A percentile compares a stretch with the other conserved stretches of the same genome.
Evolutionary conservation across 64 coral and sea anemone genomes (phyloP).

Genomic region (Exaiptasia diaphana): DNA sequence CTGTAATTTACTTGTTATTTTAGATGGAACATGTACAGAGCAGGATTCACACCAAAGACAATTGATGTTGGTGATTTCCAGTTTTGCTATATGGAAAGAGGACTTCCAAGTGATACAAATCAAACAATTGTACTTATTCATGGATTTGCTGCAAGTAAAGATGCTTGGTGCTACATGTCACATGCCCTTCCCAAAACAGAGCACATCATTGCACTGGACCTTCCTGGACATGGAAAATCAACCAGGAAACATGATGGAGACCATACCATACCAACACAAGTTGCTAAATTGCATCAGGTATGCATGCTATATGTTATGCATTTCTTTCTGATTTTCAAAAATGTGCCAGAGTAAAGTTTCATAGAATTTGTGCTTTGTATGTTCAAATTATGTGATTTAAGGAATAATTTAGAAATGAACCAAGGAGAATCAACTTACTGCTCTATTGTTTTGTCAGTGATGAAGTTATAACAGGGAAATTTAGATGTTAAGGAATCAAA

Average conservation of each 20-base stretch:
- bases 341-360: neutral
- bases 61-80: conserved; percentile 61
- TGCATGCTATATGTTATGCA: neutral
- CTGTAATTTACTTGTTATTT: neutral
- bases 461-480: neutral
- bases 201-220: conserved; percentile 71
- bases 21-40: conserved; percentile 58
- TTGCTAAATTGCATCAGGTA: conserved; percentile 89
- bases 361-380: neutral
- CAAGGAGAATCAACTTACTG: neutral
- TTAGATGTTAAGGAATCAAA: neutral
- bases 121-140: conserved; percentile 70
- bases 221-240: conserved; percentile 81
- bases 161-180: conserved; percentile 72
- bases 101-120: conserved; percentile 21
- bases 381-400: neutral
- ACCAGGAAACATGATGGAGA: conserved; percentile 78
- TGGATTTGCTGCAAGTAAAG: conserved; percentile 76
- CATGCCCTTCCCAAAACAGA: conserved; percentile 49
- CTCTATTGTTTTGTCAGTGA: neutral
- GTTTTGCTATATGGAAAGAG: conserved; percentile 84
- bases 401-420: neutral
- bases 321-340: neutral
- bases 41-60: conserved; percentile 65
- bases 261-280: conserved; percentile 66